Evolutionary conservation across 2,113 vertebrate species (phyloP).

Genomic region (Patagioenas fasciata): DNA sequence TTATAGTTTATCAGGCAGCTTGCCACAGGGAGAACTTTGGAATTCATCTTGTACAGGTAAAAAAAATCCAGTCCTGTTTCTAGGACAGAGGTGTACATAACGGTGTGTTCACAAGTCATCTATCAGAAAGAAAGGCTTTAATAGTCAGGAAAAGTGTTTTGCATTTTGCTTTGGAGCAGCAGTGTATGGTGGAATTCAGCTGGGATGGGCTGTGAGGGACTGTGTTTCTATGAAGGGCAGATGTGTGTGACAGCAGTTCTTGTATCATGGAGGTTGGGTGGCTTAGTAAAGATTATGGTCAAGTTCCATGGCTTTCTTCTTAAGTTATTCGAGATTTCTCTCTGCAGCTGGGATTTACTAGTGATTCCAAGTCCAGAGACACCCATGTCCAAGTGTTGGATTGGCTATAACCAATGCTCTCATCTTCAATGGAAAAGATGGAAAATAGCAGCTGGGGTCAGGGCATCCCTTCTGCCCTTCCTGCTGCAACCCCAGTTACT

Average conservation of each 20-base stretch:
- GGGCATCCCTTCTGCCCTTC: not conserved
- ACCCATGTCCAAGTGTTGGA: not conserved
- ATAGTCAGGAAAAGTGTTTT: not conserved
- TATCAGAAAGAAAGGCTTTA: not conserved
- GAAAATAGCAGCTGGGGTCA: not conserved
- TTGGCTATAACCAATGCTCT: not conserved
- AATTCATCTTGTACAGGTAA: not conserved
- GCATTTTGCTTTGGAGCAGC: not conserved
- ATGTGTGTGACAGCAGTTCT: not conserved
- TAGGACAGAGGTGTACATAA: not conserved
- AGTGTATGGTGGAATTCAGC: not conserved
- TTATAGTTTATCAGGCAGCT: not conserved
- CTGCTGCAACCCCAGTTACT: not conserved
- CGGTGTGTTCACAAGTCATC: not conserved
- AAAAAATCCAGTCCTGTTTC: not conserved
- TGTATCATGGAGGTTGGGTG: not conserved
- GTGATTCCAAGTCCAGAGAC: not conserved
- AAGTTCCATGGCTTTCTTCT: not conserved
- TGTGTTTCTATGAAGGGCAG: not conserved
- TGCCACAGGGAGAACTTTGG: not conserved
- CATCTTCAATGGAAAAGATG: accelerated
- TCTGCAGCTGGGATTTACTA: not conserved
- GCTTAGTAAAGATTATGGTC: not conserved
- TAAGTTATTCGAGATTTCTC: not conserved
- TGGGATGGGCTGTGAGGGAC: not conserved